Evolutionary conservation across 2,113 vertebrate genomes (phyloP).

Genomic region (Agapornis roseicollis): DNA sequence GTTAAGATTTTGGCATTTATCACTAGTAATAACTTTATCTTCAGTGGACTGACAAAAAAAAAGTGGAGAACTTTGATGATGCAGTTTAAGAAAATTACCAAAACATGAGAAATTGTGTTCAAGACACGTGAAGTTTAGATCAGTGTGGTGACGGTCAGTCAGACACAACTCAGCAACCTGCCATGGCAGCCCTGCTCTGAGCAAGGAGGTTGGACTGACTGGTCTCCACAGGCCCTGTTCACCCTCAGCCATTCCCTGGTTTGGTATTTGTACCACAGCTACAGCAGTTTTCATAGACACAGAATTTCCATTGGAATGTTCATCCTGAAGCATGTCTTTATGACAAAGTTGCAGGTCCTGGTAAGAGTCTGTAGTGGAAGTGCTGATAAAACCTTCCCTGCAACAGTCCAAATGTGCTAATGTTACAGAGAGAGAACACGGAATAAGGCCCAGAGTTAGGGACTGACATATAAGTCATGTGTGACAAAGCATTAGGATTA

Average conservation of each 20-base stretch:
- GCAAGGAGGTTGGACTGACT: neutral
- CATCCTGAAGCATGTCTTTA: neutral
- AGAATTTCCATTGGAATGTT: neutral
- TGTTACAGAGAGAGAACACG: neutral
- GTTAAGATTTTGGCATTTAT: neutral
- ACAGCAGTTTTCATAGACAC: neutral
- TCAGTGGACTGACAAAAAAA: neutral
- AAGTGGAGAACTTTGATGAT: neutral
- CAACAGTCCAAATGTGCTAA: neutral
- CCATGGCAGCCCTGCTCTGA: neutral
- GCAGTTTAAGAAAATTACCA: neutral
- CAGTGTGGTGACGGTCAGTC: neutral
- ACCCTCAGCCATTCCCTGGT: neutral
- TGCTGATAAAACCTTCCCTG: neutral
- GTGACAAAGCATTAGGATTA: neutral
- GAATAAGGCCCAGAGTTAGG: neutral
- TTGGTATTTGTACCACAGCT: neutral
- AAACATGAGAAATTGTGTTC: neutral
- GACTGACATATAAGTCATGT: slow-evolving; percentile 11
- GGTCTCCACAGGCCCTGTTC: neutral
- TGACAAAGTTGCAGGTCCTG: neutral
- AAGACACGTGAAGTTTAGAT: neutral
- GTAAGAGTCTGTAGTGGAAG: neutral
- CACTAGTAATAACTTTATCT: neutral
- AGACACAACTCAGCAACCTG: neutral